These are phyloP conservation scores for Cynopterus sphinx DNA, from an alignment of 2,797 vertebrate species.

Conservation along the genomic window DNA sequence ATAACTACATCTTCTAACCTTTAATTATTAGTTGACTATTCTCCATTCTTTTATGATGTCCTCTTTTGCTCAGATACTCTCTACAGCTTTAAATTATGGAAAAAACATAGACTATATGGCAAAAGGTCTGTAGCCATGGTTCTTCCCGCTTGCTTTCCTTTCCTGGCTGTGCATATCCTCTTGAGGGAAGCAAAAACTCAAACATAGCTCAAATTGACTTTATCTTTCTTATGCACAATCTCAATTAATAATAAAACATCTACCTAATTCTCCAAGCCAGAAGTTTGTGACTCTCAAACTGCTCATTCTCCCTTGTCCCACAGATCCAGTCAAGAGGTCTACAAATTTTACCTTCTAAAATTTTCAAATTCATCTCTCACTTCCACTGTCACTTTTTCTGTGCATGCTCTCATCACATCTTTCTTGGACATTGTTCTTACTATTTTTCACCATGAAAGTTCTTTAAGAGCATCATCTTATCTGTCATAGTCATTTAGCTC, in stretches of 20 bases:
- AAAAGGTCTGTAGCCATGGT: not conserved
- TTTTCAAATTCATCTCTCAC: not conserved
- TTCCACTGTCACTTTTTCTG: not conserved
- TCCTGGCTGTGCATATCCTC: not conserved
- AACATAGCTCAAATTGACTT: not conserved
- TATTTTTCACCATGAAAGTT: not conserved
- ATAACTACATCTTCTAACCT: not conserved
- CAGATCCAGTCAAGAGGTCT: not conserved
- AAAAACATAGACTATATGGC: not conserved
- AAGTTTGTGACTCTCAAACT: not conserved
- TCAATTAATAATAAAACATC: not conserved
- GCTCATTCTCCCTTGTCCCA: not conserved
- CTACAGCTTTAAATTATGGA: not conserved
- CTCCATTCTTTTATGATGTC: not conserved
- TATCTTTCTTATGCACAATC: not conserved
- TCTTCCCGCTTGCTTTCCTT: not conserved
- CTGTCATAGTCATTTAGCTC: not conserved
- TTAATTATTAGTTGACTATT: not conserved
- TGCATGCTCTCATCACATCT: not conserved
- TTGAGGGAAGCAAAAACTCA: not conserved
- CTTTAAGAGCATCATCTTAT: conserved; percentile 20
- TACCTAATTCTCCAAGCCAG: not conserved
- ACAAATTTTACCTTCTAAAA: not conserved
- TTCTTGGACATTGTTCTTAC: not conserved
- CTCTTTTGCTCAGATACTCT: not conserved